Evolutionary conservation across 1,140 invertebrate species (phyloP).

Genomic region (Drosophila bocki): DNA sequence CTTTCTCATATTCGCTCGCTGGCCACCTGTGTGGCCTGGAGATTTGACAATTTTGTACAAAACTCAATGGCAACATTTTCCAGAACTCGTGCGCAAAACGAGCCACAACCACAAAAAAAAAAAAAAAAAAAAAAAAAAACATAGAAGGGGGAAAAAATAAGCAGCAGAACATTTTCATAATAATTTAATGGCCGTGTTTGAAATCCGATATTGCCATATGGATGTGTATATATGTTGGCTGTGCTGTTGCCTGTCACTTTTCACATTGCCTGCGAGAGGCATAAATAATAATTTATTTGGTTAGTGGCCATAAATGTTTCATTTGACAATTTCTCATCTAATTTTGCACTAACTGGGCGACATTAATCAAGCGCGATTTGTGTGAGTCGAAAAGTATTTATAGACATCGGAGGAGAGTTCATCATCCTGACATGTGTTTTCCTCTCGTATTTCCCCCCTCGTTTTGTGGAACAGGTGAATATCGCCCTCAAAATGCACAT

Average conservation of each 20-base stretch:
- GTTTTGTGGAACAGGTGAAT: conserved; percentile 60
- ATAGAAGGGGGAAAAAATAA: conserved; percentile 4
- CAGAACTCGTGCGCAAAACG: conserved; percentile 49
- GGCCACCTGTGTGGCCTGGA: conserved; percentile 37
- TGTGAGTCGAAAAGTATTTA: conserved; percentile 58
- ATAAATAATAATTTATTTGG: conserved; percentile 77
- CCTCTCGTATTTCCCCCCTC: background rate
- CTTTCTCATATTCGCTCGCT: conserved; percentile 11
- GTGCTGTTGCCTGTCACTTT: conserved; percentile 57
- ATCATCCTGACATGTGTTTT: conserved; percentile 64
- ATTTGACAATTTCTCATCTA: conserved; percentile 72
- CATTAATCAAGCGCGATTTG: conserved; percentile 71
- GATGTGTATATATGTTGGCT: conserved; percentile 18
- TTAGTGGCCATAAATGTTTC: conserved; percentile 54
- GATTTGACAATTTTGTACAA: conserved; percentile 16
- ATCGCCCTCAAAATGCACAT: conserved; percentile 48
- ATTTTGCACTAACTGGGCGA: conserved; percentile 72
- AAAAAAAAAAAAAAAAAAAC: conserved; percentile 7
- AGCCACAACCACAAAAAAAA: conserved; percentile 14
- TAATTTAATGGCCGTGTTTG: conserved; percentile 71
- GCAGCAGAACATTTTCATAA: conserved; percentile 59
- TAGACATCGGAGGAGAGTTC: conserved; percentile 52
- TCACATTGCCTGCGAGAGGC: conserved; percentile 54
- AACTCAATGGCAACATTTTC: conserved; percentile 23
- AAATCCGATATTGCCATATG: conserved; percentile 62